Base-by-base conservation (phyloP, 1,140 invertebrate species). In the Hyphantria cunea region DNA sequence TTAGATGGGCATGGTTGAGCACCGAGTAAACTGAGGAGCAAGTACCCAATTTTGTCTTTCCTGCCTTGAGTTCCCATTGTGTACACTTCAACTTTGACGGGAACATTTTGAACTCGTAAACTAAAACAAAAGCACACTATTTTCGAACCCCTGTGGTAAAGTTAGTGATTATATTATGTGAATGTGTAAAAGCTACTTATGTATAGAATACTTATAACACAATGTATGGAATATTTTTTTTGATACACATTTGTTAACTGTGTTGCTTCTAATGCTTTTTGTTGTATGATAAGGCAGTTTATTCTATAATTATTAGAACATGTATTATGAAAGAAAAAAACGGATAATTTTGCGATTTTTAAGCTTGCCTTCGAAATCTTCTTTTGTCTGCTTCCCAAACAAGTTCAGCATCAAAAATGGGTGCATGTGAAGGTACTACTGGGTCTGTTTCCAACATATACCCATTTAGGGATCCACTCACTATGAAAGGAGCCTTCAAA, bases 301-400 rank as follows among this genome's bases (percentile, higher is more conserved):
- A n/a, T n/a, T n/a, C n/a, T n/a, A n/a, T n/a, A 25, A 25, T 25
- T 25, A 25, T 25, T 25, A 25, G 1, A 25, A 25, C 1, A 25
- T 25, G 17, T 3, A 3, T 3, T 25, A 25, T 25, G 5, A 25
- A 25, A 25, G 5, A 25, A 25, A 25, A 25, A 3, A 3, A 5
- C 17, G 1, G 2, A 25, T 25, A 5, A 25, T 25, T 25, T 25
- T 3, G 17, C 17, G 17, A 25, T 25, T 25, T 25, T 25, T 25
- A 3, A 5, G 17, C 17, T 58, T 71, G 86, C 88, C 86, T 90
- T 42, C 88, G 70, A 74, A 90, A 90, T 52, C 80, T 75, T 65
- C 88, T 70, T 72, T 89, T 90, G 66, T 90, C 88, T 33, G 88
- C 84, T 62, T 90, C 87, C 87, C 87, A 90, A 58, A 90, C 86